phyloP scores from a whole-genome alignment of 2,113 vertebrate species.

The zebrafish (Danio rerio) region GRCz12tu NC_133190.1:28945501-28946000 shows the following conservation, averaged over 20 bases:
- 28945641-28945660: slow-evolving; percentile 29
- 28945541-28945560: not conserved
- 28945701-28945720: slow-evolving; percentile 41
- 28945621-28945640: slow-evolving; percentile 35
- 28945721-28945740: not conserved
- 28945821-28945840: slow-evolving; percentile 58
- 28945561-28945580: not conserved
- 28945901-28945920: slow-evolving; percentile 51
- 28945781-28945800: slow-evolving; percentile 59
- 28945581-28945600: not conserved
- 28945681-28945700: slow-evolving; percentile 36
- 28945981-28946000: slow-evolving; percentile 39
- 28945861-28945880: slow-evolving; percentile 38
- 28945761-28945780: slow-evolving; percentile 52
- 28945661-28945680: slow-evolving; percentile 35
- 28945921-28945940: slow-evolving; percentile 67
- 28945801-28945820: slow-evolving; percentile 65
- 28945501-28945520: no score
- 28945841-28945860: slow-evolving; percentile 57
- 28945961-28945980: slow-evolving; percentile 1
- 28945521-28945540: no score
- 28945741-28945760: slow-evolving; percentile 57
- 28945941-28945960: slow-evolving; percentile 17
- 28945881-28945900: slow-evolving; percentile 20
- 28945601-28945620: slow-evolving; percentile 22